Evolutionary conservation across 2,113 vertebrate species (phyloP).

Genomic region (Nerophis lumbriciformis): DNA sequence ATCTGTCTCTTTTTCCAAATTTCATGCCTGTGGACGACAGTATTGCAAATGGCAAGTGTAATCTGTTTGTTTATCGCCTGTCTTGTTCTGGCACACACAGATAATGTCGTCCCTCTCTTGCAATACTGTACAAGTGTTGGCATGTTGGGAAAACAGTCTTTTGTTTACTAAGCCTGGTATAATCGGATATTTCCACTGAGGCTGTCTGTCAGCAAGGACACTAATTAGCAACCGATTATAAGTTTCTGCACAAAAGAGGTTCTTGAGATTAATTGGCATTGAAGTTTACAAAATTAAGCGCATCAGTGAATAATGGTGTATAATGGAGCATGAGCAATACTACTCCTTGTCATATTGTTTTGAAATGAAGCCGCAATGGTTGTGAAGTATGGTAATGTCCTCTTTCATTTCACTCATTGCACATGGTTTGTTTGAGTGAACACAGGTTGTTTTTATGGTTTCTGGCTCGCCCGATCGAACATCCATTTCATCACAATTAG

Average conservation of each 20-base stretch:
- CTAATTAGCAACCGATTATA: constrained; percentile 62
- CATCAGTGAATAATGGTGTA: constrained; percentile 56
- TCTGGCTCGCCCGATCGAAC: background rate
- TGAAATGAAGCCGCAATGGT: background rate
- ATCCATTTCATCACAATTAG: constrained; percentile 7
- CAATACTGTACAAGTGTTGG: constrained; percentile 30
- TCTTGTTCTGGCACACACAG: constrained; percentile 6
- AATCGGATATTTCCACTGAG: constrained; percentile 65
- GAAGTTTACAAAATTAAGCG: constrained; percentile 58
- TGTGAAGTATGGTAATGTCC: background rate
- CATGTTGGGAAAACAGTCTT: constrained; percentile 56
- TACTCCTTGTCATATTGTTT: constrained; percentile 42
- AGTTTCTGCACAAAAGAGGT: constrained; percentile 57
- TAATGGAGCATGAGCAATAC: constrained; percentile 51
- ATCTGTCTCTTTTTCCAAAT: constrained; percentile 30
- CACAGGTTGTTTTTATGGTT: background rate
- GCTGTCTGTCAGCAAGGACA: constrained; percentile 53
- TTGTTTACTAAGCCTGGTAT: constrained; percentile 54
- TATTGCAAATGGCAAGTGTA: background rate
- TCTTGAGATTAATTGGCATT: constrained; percentile 61
- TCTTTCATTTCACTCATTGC: background rate
- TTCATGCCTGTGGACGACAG: background rate
- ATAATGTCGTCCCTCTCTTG: constrained; percentile 22
- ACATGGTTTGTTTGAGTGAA: background rate
- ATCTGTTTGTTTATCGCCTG: background rate